Conservation (phyloP, 2,797 vertebrate genomes). For the Chaetophractus vellerosus region DNA sequence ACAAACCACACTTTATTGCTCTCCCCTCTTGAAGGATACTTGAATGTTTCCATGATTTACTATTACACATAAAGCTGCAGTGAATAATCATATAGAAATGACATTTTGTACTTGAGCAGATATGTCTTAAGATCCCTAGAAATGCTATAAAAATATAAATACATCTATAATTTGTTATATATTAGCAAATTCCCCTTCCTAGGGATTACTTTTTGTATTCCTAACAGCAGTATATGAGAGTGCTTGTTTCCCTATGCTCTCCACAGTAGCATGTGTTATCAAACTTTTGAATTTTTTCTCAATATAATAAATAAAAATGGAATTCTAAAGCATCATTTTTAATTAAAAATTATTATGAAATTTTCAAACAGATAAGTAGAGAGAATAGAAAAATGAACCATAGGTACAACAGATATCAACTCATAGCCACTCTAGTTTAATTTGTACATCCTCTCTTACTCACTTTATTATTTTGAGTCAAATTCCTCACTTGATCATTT, state of each 20-base stretch:
- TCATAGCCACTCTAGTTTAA: not conserved
- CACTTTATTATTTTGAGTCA: not conserved
- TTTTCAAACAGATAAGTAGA: not conserved
- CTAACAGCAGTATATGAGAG: not conserved
- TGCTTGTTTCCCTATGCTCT: not conserved
- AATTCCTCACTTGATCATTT: not conserved
- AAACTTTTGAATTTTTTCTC: not conserved
- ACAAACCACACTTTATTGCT: not conserved
- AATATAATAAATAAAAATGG: not conserved
- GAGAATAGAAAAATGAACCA: not conserved
- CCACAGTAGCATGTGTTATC: not conserved
- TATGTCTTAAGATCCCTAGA: conserved; percentile 14
- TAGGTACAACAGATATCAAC: not conserved
- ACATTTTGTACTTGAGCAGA: not conserved
- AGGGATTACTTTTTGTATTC: not conserved
- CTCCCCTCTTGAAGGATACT: not conserved
- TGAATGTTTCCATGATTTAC: not conserved
- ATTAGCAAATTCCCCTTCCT: not conserved
- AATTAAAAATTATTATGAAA: not conserved
- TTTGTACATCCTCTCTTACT: not conserved
- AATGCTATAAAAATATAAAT: not conserved
- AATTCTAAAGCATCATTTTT: not conserved
- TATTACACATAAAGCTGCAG: not conserved
- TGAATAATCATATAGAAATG: not conserved
- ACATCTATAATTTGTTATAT: not conserved